Evolutionary conservation across 2,888 invertebrate genomes (phyloP), one percentile per base, ranked within the genome.

Genomic region (Muschampia plurimacula): DNA sequence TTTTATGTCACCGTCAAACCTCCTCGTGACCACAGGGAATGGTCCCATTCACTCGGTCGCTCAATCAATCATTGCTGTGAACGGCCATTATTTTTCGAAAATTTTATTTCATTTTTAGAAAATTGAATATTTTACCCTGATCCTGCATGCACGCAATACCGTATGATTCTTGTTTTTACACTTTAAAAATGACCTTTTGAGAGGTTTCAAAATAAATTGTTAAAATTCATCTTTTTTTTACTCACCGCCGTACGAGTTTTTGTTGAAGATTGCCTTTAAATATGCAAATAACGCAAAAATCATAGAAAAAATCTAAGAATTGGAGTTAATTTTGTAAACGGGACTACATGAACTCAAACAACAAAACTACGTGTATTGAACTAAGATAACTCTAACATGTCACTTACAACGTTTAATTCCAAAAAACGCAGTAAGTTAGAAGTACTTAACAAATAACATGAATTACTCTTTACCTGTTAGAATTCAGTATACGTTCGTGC

Each of bases 1-100:
- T 93, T 90, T 86, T 86, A 81, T 93, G 93, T 93, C 79, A 79
- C 83, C 84, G 82, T 77, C 79, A 79, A 77, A 78, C 75, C 79
- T 80, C 77, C 77, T 76, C 68, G 72, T 80, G 76, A 78, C 84
- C 83, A 81, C 78, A 80, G 83, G 87, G 80, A 82, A 84, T 83
- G 55, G 79, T 78, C 72, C 81, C 80, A 83, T 85, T 62, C 63
- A 68, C 15, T 62, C 57, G 85, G 83, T 82, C 76, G 74, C 82
- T 81, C 81, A 82, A 86, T 87, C 86, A 84, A 85, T 87, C 86
- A 84, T 82, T 76, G 72, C 77, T 76, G 75, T 52, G 62, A 52
- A 63, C 62, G n/a, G 41, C 28, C 52, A 15, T 46, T 28, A 41
- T 62, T 69, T 68, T 69, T 69, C 28, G 41, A n/a, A 69, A 52